Conservation (phyloP, 2,888 invertebrate species). For the Onchidella celtica region DNA sequence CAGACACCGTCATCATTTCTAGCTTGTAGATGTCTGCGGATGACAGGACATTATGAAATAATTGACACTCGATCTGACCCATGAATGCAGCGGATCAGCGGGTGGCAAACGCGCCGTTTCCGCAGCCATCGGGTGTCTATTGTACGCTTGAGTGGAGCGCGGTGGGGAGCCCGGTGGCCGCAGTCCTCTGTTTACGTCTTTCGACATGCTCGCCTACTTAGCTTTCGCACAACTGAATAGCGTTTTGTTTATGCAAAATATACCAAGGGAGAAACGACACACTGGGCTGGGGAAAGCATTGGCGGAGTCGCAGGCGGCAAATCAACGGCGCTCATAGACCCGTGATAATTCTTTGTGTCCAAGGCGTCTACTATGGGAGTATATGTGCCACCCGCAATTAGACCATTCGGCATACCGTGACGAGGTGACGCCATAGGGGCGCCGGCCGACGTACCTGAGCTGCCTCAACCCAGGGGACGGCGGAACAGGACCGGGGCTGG, state of each 20-base stretch:
- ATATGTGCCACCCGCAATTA: slow-evolving; percentile 14
- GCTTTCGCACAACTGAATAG: slow-evolving; percentile 1
- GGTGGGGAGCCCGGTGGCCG: background rate
- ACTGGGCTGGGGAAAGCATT: background rate
- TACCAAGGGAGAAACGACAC: background rate
- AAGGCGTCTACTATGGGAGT: background rate
- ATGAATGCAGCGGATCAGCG: background rate
- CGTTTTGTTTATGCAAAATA: slow-evolving; percentile 8
- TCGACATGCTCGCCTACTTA: slow-evolving; percentile 10
- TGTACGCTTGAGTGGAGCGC: slow-evolving; percentile 24
- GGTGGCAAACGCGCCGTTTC: slow-evolving; percentile 7
- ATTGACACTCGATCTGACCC: slow-evolving; percentile 34
- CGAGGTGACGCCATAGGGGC: background rate
- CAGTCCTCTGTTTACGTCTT: background rate
- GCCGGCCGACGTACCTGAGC: background rate
- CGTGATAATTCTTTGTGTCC: background rate
- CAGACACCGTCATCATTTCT: background rate
- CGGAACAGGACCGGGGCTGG: too few species aligned
- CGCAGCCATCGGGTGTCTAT: slow-evolving; percentile 9
- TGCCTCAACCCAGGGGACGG: too few species aligned
- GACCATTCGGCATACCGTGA: background rate
- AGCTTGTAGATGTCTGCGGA: background rate
- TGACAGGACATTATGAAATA: slow-evolving; percentile 43
- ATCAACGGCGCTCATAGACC: background rate
- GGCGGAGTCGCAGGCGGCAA: background rate